Percentiles rank a stretch among this genome's conserved stretches.
phyloP scores from a whole-genome alignment of 2,888 invertebrate genomes.

The Lottia scabra region DNA sequence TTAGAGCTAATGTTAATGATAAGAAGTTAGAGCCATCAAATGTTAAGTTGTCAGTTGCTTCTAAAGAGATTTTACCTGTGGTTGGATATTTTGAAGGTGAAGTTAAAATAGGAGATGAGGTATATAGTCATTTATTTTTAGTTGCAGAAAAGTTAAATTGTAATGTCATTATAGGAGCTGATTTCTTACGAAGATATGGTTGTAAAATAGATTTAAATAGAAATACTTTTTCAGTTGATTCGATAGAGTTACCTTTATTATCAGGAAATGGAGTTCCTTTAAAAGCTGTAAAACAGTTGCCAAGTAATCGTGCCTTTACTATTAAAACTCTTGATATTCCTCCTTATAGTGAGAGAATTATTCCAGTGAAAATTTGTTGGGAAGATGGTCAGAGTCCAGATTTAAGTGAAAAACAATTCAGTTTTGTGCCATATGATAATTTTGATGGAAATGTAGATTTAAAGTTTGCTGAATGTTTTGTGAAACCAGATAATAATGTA shows the following conservation, averaged over 20 bases:
- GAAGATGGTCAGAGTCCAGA: neutral
- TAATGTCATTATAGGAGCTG: neutral
- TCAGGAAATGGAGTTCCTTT: neutral
- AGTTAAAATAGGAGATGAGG: neutral
- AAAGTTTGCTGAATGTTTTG: too few relatives aligned
- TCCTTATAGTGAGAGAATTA: neutral
- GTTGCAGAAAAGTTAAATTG: conserved; percentile 3
- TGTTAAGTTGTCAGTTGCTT: neutral
- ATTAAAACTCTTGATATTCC: neutral
- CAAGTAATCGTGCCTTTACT: neutral
- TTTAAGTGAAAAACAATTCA: neutral
- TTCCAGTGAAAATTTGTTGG: neutral
- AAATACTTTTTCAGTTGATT: neutral
- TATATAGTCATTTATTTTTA: neutral
- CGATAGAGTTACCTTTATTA: neutral
- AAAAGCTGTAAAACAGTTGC: neutral
- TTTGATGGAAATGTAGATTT: too few relatives aligned
- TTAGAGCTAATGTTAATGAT: neutral
- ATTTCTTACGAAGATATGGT: neutral
- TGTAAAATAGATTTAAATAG: neutral
- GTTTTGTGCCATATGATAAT: neutral
- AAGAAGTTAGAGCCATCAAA: neutral
- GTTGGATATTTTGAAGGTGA: neutral
- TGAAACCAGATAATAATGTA: neutral
- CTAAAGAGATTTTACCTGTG: neutral